Conservation (phyloP, 1,140 invertebrate species). For the Bombus vancouverensis region DNA sequence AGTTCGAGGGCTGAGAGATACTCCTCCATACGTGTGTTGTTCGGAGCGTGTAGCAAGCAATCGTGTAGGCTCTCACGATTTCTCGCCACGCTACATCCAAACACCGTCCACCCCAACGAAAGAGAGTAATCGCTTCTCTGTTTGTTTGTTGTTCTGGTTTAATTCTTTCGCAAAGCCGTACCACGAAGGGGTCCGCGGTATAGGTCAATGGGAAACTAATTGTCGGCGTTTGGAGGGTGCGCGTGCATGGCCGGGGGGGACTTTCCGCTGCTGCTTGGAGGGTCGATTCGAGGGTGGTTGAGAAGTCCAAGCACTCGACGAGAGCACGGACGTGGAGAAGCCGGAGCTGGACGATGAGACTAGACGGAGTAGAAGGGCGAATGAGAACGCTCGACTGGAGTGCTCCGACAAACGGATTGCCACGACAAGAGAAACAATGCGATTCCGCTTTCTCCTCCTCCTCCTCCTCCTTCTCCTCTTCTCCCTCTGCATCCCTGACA, state of each 20-base stretch:
- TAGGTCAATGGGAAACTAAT: constrained; percentile 79
- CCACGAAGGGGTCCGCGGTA: constrained; percentile 63
- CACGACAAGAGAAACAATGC: constrained; percentile 78
- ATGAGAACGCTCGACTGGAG: constrained; percentile 75
- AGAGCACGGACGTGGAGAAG: constrained; percentile 62
- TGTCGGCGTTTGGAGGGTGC: constrained; percentile 71
- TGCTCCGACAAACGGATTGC: constrained; percentile 79
- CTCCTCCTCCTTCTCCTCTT: not conserved
- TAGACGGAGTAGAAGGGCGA: constrained; percentile 60
- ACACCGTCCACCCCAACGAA: constrained; percentile 11
- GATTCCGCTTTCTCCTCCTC: constrained; percentile 54
- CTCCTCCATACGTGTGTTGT: not conserved
- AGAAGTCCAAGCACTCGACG: constrained; percentile 77
- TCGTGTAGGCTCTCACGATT: constrained; percentile 15
- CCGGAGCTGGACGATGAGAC: constrained; percentile 60
- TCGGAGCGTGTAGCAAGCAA: not conserved
- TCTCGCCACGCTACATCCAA: constrained; percentile 1
- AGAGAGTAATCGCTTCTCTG: constrained; percentile 51
- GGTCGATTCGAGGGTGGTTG: constrained; percentile 72
- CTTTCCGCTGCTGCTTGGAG: constrained; percentile 59
- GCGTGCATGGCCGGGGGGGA: constrained; percentile 54
- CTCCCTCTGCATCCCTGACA: too few relatives aligned
- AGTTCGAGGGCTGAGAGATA: not conserved
- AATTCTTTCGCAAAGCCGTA: constrained; percentile 60
- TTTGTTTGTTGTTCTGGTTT: constrained; percentile 70